Conservation (phyloP, 1,140 invertebrate species). For the Heliconius nattereri region DNA sequence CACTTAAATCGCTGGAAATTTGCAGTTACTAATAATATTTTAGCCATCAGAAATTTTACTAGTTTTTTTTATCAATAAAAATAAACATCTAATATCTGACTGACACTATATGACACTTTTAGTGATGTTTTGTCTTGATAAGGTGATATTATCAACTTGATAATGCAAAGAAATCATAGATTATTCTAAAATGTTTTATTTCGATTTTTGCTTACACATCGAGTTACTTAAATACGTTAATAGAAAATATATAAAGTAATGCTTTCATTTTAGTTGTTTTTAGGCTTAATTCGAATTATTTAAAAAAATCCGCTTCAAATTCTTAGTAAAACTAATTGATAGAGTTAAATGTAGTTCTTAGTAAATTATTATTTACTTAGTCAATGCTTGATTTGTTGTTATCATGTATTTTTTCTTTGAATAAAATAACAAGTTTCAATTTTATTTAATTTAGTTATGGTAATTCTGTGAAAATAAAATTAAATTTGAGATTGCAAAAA, state of each 20-base stretch:
- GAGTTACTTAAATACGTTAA: no score
- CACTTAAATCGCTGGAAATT: slow-evolving; percentile 43
- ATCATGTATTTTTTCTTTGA: no score
- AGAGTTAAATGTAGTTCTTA: not conserved
- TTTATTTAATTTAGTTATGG: no score
- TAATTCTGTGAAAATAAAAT: no score
- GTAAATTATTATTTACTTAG: no score
- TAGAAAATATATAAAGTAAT: no score
- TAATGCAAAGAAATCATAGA: slow-evolving; percentile 1
- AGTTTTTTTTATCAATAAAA: slow-evolving; percentile 57
- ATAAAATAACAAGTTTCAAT: no score
- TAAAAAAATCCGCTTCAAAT: not conserved
- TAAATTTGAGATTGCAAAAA: not conserved
- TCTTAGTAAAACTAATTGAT: not conserved
- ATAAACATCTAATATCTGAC: slow-evolving; percentile 62
- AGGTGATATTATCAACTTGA: not conserved
- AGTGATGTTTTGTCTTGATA: not conserved
- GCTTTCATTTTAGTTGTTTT: no score
- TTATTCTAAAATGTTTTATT: not conserved
- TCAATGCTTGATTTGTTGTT: no score
- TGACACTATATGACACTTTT: slow-evolving; percentile 27
- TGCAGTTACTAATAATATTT: slow-evolving; percentile 32
- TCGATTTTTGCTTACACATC: not conserved
- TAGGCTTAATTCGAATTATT: not conserved
- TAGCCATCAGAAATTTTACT: slow-evolving; percentile 56